A percentile compares a stretch with the other conserved stretches of the same genome.
Evolutionary conservation across 64 coral and sea anemone species (phyloP).

Genomic region (Dendrophyllia cribrosa): DNA sequence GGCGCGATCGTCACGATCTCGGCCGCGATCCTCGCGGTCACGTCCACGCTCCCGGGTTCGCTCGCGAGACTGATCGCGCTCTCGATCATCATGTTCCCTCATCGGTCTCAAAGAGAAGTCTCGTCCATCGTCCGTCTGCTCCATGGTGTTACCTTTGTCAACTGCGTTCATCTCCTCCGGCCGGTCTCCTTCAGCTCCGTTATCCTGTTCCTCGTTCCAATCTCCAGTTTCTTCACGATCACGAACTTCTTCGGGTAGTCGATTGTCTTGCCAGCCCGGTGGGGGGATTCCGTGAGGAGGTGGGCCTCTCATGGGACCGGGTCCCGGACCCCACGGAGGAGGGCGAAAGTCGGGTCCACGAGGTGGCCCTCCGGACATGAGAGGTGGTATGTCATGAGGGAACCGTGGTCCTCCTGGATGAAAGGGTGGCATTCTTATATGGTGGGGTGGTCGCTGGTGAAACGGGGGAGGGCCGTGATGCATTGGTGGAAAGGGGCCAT

Average conservation of each 20-base stretch:
- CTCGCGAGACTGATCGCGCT: constrained; percentile 8
- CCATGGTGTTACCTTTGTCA: background rate
- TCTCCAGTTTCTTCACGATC: background rate
- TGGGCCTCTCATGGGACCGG: constrained; percentile 56
- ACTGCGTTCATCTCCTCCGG: background rate
- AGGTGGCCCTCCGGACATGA: constrained; percentile 32
- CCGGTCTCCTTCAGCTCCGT: background rate
- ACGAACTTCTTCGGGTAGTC: constrained; percentile 44
- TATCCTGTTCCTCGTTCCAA: background rate
- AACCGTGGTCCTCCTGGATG: constrained; percentile 54
- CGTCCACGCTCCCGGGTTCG: constrained; percentile 33
- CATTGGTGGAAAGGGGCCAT: constrained; percentile 37
- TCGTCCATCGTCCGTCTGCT: background rate
- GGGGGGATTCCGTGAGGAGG: constrained; percentile 16
- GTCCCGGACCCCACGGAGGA: constrained; percentile 30
- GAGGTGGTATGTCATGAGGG: constrained; percentile 43
- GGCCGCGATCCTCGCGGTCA: constrained; percentile 41
- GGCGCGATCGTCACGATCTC: constrained; percentile 42
- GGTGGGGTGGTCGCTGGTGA: constrained; percentile 37
- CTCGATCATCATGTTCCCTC: background rate
- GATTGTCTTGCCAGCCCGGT: constrained; percentile 42
- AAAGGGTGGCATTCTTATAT: constrained; percentile 40
- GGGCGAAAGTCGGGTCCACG: constrained; percentile 29
- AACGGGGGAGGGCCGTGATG: constrained; percentile 35
- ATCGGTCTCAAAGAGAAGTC: background rate